A percentile compares a stretch with the other conserved stretches of the same genome.
phyloP scores from a whole-genome alignment of 23 tunicate genomes.

The Corella eumyota region DNA sequence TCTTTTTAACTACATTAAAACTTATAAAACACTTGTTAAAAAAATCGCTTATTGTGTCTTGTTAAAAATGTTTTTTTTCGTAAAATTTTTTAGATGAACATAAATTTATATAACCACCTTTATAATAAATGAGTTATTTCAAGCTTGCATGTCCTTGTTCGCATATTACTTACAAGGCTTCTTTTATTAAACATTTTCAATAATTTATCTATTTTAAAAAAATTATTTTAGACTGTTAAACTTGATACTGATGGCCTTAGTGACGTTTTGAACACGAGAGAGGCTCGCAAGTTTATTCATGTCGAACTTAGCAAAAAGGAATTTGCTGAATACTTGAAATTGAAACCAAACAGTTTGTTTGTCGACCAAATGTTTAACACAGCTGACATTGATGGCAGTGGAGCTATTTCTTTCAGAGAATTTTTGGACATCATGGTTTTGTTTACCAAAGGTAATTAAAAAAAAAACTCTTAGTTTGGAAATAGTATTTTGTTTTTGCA shows the following conservation, averaged over 20 bases:
- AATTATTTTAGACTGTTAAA: slow-evolving; percentile 18
- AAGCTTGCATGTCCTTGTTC: no score
- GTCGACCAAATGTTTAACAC: slow-evolving; percentile 67
- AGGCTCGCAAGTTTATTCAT: slow-evolving; percentile 53
- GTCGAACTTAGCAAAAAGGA: slow-evolving; percentile 73
- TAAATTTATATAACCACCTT: no score
- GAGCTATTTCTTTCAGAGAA: slow-evolving; percentile 66
- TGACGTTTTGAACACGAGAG: slow-evolving; percentile 10
- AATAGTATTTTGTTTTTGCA: no score
- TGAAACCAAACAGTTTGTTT: slow-evolving; percentile 64
- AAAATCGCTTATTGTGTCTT: no score
- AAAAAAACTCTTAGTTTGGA: no score
- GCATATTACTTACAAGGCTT: not conserved
- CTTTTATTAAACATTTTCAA: not conserved
- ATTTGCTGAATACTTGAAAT: slow-evolving; percentile 76
- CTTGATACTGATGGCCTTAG: slow-evolving; percentile 15
- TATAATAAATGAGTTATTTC: no score
- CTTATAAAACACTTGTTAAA: no score
- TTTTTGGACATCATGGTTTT: slow-evolving; percentile 69
- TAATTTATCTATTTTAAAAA: not conserved
- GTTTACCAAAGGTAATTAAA: slow-evolving; percentile 53
- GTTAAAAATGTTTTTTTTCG: no score
- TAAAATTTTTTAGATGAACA: no score
- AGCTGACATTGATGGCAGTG: slow-evolving; percentile 45
- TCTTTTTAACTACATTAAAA: no score